Percentiles rank a stretch among this genome's conserved stretches.
phyloP scores from a whole-genome alignment of 2,797 vertebrate genomes.

The Rhynchotus rufescens region DNA sequence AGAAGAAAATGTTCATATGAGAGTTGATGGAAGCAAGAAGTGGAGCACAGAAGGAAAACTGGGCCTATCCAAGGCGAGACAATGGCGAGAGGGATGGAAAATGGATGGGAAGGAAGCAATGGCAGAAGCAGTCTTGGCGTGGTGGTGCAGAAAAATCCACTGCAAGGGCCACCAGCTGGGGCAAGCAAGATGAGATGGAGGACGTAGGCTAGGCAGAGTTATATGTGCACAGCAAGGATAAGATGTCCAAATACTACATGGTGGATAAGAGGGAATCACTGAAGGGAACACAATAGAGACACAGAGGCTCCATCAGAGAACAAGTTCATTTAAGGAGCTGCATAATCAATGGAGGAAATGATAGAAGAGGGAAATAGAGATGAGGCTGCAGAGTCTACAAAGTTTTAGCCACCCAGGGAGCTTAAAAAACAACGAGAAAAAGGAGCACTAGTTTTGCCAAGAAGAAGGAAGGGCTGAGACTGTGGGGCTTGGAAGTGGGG shows the following conservation, averaged over 20 bases:
- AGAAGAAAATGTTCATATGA: neutral
- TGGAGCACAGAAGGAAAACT: neutral
- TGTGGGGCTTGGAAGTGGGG: neutral
- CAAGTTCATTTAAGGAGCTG: neutral
- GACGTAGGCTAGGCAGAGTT: neutral
- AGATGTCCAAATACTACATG: neutral
- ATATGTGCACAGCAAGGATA: fast-evolving
- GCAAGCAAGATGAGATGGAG: neutral
- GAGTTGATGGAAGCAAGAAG: neutral
- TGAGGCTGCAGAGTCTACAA: neutral
- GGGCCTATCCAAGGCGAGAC: neutral
- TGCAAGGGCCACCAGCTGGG: neutral
- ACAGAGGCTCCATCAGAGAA: neutral
- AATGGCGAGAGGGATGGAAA: neutral
- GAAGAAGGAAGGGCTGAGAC: neutral
- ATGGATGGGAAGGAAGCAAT: neutral
- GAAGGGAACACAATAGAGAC: neutral
- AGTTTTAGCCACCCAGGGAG: neutral
- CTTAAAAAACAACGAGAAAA: neutral
- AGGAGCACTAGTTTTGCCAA: neutral
- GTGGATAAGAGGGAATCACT: neutral
- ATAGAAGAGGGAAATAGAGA: neutral
- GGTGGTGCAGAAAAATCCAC: neutral
- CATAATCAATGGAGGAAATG: neutral
- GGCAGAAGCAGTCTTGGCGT: neutral